These are phyloP conservation scores for Lampropteryx suffumata DNA, from an alignment of 2,888 invertebrate species.

Conservation along the genomic window DNA sequence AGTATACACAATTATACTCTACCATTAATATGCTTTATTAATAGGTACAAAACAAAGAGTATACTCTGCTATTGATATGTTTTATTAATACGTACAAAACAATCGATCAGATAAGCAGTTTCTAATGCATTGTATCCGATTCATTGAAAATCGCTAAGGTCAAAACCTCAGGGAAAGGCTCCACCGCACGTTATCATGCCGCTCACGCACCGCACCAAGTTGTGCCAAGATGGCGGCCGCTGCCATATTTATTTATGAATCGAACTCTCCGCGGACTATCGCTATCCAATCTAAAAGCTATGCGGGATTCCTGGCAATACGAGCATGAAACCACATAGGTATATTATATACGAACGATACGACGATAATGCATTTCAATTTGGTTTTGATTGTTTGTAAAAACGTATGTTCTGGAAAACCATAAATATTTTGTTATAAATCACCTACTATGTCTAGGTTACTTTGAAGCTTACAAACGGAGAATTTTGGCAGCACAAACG, in stretches of 20 bases:
- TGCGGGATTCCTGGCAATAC: slow-evolving; percentile 34
- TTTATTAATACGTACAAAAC: too few relatives aligned
- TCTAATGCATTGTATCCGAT: slow-evolving; percentile 11
- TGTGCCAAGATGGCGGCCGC: slow-evolving; percentile 48
- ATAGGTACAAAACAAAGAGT: too few relatives aligned
- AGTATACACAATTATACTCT: too few relatives aligned
- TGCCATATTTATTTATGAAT: slow-evolving; percentile 63
- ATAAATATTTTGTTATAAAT: too few relatives aligned
- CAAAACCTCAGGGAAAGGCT: neutral
- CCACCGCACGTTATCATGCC: slow-evolving; percentile 40
- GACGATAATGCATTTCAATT: slow-evolving; percentile 9
- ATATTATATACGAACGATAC: slow-evolving; percentile 8
- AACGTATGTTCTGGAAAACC: too few relatives aligned
- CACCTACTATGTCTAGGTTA: neutral
- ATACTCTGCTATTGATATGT: too few relatives aligned
- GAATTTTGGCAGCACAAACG: slow-evolving; percentile 24
- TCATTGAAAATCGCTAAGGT: slow-evolving; percentile 7
- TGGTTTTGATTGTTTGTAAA: neutral
- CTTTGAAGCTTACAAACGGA: slow-evolving; percentile 7
- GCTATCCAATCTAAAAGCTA: slow-evolving; percentile 50
- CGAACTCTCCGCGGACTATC: slow-evolving; percentile 50
- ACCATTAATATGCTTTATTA: too few relatives aligned
- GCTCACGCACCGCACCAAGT: slow-evolving; percentile 48
- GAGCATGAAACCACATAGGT: slow-evolving; percentile 29
- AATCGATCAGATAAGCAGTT: neutral